Conservation (phyloP, 2,113 vertebrate genomes). For the Cebus imitator region DNA sequence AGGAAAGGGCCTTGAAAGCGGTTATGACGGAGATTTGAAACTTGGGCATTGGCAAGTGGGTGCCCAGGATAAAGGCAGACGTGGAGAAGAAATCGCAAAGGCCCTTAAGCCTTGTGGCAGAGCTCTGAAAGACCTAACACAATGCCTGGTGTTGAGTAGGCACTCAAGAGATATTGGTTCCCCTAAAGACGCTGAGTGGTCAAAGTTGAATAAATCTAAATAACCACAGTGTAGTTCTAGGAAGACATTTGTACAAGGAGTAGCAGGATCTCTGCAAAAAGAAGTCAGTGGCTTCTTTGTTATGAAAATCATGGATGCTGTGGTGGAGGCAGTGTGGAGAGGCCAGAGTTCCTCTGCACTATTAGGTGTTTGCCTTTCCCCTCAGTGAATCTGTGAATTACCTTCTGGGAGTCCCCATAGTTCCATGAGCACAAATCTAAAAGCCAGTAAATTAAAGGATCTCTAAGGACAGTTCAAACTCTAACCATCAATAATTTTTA, state of each 20-base stretch:
- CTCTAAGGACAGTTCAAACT: neutral
- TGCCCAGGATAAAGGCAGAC: neutral
- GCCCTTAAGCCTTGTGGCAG: neutral
- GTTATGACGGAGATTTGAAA: neutral
- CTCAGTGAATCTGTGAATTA: neutral
- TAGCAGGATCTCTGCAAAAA: neutral
- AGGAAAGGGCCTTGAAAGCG: neutral
- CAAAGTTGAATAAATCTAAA: neutral
- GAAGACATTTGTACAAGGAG: neutral
- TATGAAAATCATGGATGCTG: neutral
- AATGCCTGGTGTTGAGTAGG: neutral
- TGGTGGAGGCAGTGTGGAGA: neutral
- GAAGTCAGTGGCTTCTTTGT: neutral
- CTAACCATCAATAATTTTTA: neutral
- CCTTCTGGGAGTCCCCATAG: neutral
- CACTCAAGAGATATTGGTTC: neutral
- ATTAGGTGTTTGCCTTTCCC: neutral
- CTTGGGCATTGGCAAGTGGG: neutral
- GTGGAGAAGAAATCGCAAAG: neutral
- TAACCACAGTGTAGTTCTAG: neutral
- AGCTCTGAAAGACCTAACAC: neutral
- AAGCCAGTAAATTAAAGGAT: neutral
- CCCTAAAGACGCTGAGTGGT: neutral
- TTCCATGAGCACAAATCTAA: neutral
- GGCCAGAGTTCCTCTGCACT: neutral